Evolutionary conservation across 2,797 vertebrate species (phyloP).

Genomic region (Rhyacichthys aspro): DNA sequence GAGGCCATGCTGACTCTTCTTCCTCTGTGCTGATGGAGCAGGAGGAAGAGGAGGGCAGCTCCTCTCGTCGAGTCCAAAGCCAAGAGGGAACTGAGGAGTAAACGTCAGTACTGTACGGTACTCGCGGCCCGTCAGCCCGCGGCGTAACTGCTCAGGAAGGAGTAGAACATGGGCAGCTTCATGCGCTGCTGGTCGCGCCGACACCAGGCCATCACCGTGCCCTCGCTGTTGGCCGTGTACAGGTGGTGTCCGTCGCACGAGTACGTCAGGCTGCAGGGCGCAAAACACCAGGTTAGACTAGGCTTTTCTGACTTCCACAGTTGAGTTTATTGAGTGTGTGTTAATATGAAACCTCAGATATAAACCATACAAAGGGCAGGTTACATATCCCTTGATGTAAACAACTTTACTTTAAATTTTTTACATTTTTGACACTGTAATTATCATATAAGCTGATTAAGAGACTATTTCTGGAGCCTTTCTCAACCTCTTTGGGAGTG

Average conservation of each 20-base stretch:
- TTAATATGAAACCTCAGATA: too few species aligned
- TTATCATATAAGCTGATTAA: too few species aligned
- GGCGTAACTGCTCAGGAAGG: constrained; percentile 97
- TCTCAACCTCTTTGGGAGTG: too few species aligned
- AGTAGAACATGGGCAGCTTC: constrained; percentile 99
- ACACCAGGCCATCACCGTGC: constrained; percentile 96
- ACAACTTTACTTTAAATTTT: too few species aligned
- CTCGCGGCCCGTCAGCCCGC: constrained; percentile 81
- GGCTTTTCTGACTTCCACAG: too few species aligned
- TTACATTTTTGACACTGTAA: too few species aligned
- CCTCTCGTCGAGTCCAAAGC: constrained; percentile 29
- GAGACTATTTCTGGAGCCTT: too few species aligned
- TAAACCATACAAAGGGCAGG: too few species aligned
- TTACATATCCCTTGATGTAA: too few species aligned
- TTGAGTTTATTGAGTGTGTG: too few species aligned
- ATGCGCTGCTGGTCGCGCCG: constrained; percentile 96
- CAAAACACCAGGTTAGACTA: background rate
- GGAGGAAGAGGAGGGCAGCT: constrained; percentile 7
- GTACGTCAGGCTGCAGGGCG: constrained; percentile 89
- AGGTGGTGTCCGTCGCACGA: constrained; percentile 97
- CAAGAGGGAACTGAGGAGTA: constrained; percentile 11
- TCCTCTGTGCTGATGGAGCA: constrained; percentile 41
- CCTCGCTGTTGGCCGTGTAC: constrained; percentile 96
- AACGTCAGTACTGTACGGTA: too few species aligned
- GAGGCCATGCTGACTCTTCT: constrained; percentile 68